Evolutionary conservation across 2,113 vertebrate species (phyloP).

Genomic region (Herpailurus yagouaroundi): DNA sequence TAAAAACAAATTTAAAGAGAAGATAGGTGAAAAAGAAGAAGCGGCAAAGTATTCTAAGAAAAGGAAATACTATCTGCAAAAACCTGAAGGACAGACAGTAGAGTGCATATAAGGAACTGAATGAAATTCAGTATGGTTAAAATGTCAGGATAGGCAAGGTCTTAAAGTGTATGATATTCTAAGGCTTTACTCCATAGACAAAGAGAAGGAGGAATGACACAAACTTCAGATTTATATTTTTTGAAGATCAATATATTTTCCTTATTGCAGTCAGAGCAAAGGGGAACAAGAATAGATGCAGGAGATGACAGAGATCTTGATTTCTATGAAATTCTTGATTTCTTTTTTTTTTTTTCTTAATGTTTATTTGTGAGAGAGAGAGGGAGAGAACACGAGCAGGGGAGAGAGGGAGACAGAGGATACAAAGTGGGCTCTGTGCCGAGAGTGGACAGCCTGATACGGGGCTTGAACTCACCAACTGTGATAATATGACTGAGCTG

Average conservation of each 20-base stretch:
- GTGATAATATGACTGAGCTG: too few relatives aligned
- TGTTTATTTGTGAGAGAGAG: too few relatives aligned
- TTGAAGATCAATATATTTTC: not conserved
- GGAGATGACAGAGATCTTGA: not conserved
- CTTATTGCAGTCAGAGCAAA: not conserved
- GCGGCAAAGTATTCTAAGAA: not conserved
- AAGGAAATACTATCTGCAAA: not conserved
- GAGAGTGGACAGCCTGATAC: too few relatives aligned
- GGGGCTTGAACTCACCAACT: too few relatives aligned
- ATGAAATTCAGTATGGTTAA: not conserved
- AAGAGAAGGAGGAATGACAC: not conserved
- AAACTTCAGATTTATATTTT: conserved; percentile 16
- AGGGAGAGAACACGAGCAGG: too few relatives aligned
- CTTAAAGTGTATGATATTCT: not conserved
- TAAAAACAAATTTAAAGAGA: conserved; percentile 9
- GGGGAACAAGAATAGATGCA: not conserved
- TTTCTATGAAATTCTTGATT: not conserved
- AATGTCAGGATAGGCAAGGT: not conserved
- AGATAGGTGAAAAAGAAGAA: not conserved
- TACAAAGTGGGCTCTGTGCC: too few relatives aligned
- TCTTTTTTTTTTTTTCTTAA: too few relatives aligned
- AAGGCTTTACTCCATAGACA: not conserved
- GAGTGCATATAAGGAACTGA: not conserved
- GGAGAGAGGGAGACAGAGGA: too few relatives aligned
- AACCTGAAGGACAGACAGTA: not conserved